These are phyloP conservation scores for Pycnonotus jocosus DNA, from an alignment of 2,113 vertebrate genomes.

Conservation along the genomic window DNA sequence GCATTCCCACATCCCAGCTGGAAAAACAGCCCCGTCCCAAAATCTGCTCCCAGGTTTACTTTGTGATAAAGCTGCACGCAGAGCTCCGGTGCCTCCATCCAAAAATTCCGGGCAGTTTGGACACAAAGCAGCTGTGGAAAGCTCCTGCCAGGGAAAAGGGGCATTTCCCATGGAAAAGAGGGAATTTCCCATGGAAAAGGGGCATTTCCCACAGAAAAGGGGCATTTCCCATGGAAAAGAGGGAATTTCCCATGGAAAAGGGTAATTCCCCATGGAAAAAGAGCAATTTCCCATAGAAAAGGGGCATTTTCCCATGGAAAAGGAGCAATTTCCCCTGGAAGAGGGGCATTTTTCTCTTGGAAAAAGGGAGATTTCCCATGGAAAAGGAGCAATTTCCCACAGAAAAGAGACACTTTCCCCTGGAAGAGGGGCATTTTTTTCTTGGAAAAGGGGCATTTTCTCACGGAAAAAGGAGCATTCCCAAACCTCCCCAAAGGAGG, in stretches of 20 bases:
- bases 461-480: too few relatives aligned
- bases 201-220: not conserved
- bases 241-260: not conserved
- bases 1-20: not conserved
- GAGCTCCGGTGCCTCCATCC: not conserved
- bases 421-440: too few relatives aligned
- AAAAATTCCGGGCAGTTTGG: fast-evolving
- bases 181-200: too few relatives aligned
- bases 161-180: not conserved
- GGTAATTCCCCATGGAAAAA: not conserved
- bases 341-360: not conserved
- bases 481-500: too few relatives aligned
- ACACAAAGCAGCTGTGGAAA: not conserved
- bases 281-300: too few relatives aligned
- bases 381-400: too few relatives aligned
- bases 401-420: not conserved
- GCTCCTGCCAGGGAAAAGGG: not conserved
- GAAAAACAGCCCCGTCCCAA: not conserved
- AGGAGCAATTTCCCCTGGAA: not conserved
- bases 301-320: too few relatives aligned
- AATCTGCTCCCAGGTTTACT: not conserved
- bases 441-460: not conserved
- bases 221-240: not conserved
- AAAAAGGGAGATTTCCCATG: too few relatives aligned
- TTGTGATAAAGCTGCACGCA: not conserved